Evolutionary conservation across 2,888 invertebrate genomes (phyloP).

Genomic region (Suillia variegata): DNA sequence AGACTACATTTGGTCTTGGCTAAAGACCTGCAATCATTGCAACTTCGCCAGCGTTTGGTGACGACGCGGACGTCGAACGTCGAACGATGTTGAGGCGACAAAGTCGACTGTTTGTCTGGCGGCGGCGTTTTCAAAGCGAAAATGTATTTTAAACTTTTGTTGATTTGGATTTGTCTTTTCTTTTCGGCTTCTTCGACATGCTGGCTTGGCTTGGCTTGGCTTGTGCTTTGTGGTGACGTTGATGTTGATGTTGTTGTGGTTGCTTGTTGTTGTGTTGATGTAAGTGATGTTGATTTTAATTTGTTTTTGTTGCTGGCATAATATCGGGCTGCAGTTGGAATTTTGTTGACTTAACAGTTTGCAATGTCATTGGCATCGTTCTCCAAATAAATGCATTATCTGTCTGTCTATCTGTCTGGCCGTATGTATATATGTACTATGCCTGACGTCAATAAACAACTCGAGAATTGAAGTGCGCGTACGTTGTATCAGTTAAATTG

Average conservation of each 20-base stretch:
- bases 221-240: not conserved
- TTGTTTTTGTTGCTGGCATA: not conserved
- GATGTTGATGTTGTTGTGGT: constrained; percentile 7
- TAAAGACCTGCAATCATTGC: not conserved
- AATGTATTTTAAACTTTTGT: constrained; percentile 3
- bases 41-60: not conserved
- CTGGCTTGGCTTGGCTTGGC: no score
- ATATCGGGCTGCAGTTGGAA: not conserved
- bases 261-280: not conserved
- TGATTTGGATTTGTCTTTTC: constrained; percentile 4
- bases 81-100: constrained; percentile 21
- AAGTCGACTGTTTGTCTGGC: constrained; percentile 36
- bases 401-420: no score
- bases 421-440: no score
- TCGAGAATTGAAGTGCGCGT: no score
- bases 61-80: constrained; percentile 23
- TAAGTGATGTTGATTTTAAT: not conserved
- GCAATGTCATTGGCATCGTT: not conserved
- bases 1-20: not conserved
- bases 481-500: no score
- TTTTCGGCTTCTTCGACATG: constrained; percentile 1
- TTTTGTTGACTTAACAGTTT: constrained; percentile 1
- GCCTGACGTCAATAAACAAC: no score
- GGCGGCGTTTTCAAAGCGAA: constrained; percentile 43
- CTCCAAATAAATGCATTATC: not conserved